A percentile compares a stretch with the other conserved stretches of the same genome.
These are phyloP conservation scores for Rallus crepitans DNA, from an alignment of 2,797 vertebrate species.

Conservation along the genomic window DNA sequence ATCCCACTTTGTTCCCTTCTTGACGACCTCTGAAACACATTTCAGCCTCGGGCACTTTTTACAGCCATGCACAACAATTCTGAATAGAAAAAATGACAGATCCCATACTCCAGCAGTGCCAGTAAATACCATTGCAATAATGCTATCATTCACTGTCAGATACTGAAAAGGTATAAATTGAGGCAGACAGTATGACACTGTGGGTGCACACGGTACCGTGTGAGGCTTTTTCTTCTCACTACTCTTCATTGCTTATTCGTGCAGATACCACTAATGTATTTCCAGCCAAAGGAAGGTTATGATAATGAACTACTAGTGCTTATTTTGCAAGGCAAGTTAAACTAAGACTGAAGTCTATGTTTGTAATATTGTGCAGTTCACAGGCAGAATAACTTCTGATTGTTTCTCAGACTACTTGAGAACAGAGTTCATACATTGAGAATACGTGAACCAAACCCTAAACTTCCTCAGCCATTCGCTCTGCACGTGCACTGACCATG, in stretches of 20 bases:
- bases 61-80: slow-evolving; percentile 39
- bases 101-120: slow-evolving; percentile 38
- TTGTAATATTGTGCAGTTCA: not conserved
- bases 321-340: slow-evolving; percentile 8
- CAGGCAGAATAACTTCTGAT: not conserved
- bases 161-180: slow-evolving; percentile 59
- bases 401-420: not conserved
- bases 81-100: slow-evolving; percentile 47
- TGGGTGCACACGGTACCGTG: not conserved
- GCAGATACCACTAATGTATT: slow-evolving; percentile 38
- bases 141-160: slow-evolving; percentile 68
- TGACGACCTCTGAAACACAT: slow-evolving; percentile 33
- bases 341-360: slow-evolving; percentile 12
- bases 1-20: not conserved
- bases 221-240: not conserved
- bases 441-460: not conserved
- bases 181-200: slow-evolving; percentile 29
- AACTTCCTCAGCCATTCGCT: not conserved
- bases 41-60: slow-evolving; percentile 30
- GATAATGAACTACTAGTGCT: not conserved
- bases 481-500: not conserved
- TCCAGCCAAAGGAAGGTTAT: not conserved
- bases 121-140: slow-evolving; percentile 64
- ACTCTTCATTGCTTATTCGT: not conserved
- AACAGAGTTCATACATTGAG: not conserved